Percentiles rank a stretch among this genome's conserved stretches.
phyloP scores from a whole-genome alignment of 2,888 invertebrate genomes.

The Abrostola triplasia region DNA sequence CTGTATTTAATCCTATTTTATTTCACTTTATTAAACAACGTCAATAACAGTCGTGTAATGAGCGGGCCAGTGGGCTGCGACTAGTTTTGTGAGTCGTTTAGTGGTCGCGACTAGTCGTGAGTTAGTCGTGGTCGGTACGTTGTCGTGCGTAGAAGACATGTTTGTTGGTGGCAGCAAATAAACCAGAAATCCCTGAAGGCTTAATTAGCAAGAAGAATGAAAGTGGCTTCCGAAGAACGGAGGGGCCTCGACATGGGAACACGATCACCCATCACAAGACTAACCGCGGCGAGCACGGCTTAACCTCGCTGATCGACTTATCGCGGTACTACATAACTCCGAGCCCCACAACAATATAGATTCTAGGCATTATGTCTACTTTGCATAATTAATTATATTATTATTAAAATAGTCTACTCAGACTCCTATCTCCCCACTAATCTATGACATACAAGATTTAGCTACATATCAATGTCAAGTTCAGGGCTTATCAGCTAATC shows the following conservation, averaged over 20 bases:
- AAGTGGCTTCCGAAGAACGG: no score
- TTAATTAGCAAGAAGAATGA: no score
- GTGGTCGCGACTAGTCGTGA: constrained; percentile 47
- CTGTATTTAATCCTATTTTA: constrained; percentile 47
- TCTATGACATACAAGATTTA: constrained; percentile 26
- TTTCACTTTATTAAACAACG: constrained; percentile 56
- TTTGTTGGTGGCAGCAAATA: no score
- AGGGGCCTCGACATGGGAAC: no score
- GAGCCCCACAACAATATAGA: no score
- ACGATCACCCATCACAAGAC: no score
- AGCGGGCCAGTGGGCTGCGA: constrained; percentile 52
- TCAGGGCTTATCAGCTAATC: constrained; percentile 57
- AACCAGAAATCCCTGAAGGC: no score
- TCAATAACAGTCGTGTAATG: constrained; percentile 46
- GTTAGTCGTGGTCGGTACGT: constrained; percentile 8
- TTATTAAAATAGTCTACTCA: neutral
- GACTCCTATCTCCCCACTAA: neutral
- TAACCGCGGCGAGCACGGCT: no score
- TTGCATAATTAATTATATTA: neutral
- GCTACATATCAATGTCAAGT: constrained; percentile 63
- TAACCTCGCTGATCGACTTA: no score
- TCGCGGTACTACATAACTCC: no score
- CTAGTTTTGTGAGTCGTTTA: constrained; percentile 53
- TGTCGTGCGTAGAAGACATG: neutral
- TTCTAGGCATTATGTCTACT: neutral